Percentiles rank a stretch among this genome's conserved stretches.
Conservation (phyloP, 2,113 vertebrate genomes). For the Lipotes vexillifer region DNA sequence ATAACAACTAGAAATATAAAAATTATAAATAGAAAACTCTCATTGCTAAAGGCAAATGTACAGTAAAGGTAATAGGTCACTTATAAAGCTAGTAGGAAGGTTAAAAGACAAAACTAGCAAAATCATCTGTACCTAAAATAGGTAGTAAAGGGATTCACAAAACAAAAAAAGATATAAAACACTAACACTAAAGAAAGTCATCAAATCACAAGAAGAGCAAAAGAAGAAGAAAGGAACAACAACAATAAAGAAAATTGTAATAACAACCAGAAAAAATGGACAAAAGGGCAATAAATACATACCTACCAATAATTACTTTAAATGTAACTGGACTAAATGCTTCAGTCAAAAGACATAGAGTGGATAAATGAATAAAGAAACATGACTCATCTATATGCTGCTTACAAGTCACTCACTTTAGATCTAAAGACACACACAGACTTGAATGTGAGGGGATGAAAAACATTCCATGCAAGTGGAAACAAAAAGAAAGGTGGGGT, state of each 20-base stretch:
- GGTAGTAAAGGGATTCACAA: neutral
- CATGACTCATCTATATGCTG: neutral
- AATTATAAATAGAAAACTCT: neutral
- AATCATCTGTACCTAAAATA: neutral
- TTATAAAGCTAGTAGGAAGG: neutral
- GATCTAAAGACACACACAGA: neutral
- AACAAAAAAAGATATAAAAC: neutral
- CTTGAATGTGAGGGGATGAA: neutral
- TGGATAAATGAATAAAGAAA: neutral
- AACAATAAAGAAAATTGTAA: neutral
- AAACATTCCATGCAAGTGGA: neutral
- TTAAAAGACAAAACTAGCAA: neutral
- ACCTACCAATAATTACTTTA: neutral
- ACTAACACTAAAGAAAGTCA: neutral
- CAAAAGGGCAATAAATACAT: neutral
- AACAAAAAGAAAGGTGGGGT: neutral
- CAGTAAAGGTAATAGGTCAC: neutral
- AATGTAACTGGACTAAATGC: neutral
- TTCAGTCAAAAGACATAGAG: neutral
- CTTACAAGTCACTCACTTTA: neutral
- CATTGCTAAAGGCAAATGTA: neutral
- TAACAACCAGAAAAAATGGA: neutral
- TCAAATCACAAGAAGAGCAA: neutral
- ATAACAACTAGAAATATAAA: neutral
- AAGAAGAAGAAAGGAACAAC: neutral